Percentiles rank a stretch among this genome's conserved stretches.
These are phyloP conservation scores for Erannis defoliaria DNA, from an alignment of 2,888 invertebrate genomes.

Conservation along the genomic window DNA sequence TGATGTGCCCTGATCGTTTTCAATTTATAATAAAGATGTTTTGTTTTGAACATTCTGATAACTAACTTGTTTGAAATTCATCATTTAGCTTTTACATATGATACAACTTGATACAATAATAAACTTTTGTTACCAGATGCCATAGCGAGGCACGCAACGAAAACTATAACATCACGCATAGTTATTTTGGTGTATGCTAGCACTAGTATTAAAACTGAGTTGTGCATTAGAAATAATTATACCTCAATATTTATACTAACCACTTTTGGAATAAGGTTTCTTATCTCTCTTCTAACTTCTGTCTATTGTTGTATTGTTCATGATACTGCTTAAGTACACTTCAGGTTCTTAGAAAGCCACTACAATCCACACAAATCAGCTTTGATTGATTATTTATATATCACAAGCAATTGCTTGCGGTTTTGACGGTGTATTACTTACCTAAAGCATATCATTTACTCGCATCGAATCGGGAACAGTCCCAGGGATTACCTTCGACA, in stretches of 20 bases:
- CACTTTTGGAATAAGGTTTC: background rate
- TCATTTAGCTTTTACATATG: background rate
- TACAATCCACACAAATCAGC: background rate
- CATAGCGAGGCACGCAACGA: slow-evolving; percentile 24
- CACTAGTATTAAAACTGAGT: background rate
- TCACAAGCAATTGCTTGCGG: no score
- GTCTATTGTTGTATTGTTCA: background rate
- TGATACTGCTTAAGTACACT: background rate
- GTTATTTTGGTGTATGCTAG: background rate
- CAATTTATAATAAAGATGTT: no score
- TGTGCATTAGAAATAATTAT: background rate
- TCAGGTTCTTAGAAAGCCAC: slow-evolving; percentile 4
- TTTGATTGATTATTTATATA: background rate
- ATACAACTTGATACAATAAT: background rate
- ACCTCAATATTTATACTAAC: slow-evolving; percentile 10
- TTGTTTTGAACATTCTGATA: no score
- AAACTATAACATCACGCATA: slow-evolving; percentile 18
- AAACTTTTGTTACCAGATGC: slow-evolving; percentile 27
- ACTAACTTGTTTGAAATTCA: background rate
- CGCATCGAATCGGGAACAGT: no score
- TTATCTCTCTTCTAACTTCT: background rate
- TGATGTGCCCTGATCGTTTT: no score
- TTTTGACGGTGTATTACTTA: no score
- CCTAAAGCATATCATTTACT: no score
- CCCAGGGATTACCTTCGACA: no score